Conservation (phyloP, 2,888 invertebrate genomes). For the Lordiphosa fenestrarum region DNA sequence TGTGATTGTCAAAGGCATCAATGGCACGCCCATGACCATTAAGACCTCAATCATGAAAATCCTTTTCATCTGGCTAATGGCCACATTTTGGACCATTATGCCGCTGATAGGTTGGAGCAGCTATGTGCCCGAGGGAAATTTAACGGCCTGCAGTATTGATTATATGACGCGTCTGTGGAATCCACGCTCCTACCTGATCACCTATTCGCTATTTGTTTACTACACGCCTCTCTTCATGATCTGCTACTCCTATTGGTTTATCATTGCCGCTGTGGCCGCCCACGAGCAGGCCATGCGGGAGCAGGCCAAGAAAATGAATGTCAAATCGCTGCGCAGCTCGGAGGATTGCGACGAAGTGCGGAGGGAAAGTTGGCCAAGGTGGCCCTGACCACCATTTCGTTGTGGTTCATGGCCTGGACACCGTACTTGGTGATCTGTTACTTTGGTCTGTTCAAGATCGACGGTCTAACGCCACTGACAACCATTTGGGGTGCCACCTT, state of each 20-base stretch:
- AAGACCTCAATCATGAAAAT: conserved; percentile 90
- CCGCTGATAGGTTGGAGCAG: conserved; percentile 94
- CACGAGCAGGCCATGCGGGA: conserved; percentile 93
- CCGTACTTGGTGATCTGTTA: conserved; percentile 92
- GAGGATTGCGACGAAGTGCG: conserved; percentile 90
- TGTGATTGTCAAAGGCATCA: conserved; percentile 94
- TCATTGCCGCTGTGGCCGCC: conserved; percentile 84
- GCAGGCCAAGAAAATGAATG: conserved; percentile 97
- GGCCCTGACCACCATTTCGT: conserved; percentile 92
- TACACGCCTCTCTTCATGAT: conserved; percentile 89
- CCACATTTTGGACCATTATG: conserved; percentile 89
- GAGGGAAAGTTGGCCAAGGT: conserved; percentile 94
- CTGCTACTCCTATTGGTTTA: conserved; percentile 93
- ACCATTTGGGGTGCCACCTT: conserved; percentile 95
- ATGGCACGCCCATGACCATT: conserved; percentile 91
- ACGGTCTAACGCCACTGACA: conserved; percentile 87
- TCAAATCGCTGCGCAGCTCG: conserved; percentile 90
- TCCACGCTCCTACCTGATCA: conserved; percentile 89
- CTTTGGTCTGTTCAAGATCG: conserved; percentile 88
- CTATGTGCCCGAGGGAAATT: conserved; percentile 95
- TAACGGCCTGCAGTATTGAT: conserved; percentile 96
- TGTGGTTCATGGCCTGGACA: conserved; percentile 97
- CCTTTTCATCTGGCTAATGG: conserved; percentile 88
- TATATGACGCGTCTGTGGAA: conserved; percentile 88
- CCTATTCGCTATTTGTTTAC: conserved; percentile 89